A percentile compares a stretch with the other conserved stretches of the same genome.
phyloP scores from a whole-genome alignment of 92 coral and sea anemone genomes.

The Paragorgia papillata region DNA sequence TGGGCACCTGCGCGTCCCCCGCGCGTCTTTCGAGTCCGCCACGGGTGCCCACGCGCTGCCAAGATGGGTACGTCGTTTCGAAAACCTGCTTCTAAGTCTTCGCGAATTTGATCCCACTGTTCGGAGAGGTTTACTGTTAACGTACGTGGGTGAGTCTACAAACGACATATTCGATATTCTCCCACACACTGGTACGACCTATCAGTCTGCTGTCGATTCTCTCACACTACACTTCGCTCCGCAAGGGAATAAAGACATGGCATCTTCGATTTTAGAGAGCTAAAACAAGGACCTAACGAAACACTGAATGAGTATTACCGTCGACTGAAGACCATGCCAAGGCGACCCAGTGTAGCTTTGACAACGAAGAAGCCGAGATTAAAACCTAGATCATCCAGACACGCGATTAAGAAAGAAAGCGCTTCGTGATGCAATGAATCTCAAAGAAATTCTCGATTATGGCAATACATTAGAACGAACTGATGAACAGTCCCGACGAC shows the following conservation, averaged over 20 bases:
- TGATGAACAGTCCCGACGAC: too few relatives aligned
- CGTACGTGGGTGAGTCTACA: conserved; percentile 57
- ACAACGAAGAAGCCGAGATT: conserved; percentile 41
- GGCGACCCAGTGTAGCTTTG: conserved; percentile 39
- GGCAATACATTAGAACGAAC: too few relatives aligned
- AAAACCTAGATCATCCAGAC: conserved; percentile 51
- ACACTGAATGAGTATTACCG: conserved; percentile 50
- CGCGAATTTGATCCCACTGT: conserved; percentile 54
- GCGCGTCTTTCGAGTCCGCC: too few relatives aligned
- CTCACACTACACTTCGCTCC: conserved; percentile 43
- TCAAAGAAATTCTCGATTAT: too few relatives aligned
- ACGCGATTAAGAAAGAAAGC: conserved; percentile 55
- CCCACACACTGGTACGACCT: conserved; percentile 50
- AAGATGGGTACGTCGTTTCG: conserved; percentile 56
- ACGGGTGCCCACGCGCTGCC: too few relatives aligned
- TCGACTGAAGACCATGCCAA: conserved; percentile 29
- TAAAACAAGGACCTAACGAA: conserved; percentile 44
- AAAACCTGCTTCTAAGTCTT: conserved; percentile 49
- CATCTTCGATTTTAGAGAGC: conserved; percentile 49
- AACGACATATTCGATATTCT: conserved; percentile 57
- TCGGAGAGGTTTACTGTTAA: conserved; percentile 55
- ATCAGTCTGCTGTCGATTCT: conserved; percentile 30
- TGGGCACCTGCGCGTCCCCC: too few relatives aligned
- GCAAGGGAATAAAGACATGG: conserved; percentile 37
- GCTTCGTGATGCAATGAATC: conserved; percentile 42